Evolutionary conservation across 1,140 invertebrate species (phyloP).

Genomic region (Diabrotica undecimpunctata): DNA sequence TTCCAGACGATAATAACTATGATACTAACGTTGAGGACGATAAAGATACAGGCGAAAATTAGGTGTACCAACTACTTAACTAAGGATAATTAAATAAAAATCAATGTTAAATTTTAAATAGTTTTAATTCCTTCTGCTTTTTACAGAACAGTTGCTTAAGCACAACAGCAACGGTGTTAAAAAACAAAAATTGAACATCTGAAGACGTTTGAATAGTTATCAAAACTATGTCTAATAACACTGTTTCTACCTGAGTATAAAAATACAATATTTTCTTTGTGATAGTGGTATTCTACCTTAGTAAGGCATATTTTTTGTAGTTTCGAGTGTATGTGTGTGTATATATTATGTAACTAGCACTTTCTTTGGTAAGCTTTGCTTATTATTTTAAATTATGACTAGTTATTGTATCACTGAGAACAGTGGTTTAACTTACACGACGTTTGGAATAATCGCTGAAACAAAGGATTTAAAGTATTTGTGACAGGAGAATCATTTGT

Average conservation of each 20-base stretch:
- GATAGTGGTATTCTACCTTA: constrained; percentile 36
- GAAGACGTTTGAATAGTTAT: constrained; percentile 8
- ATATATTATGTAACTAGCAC: constrained; percentile 44
- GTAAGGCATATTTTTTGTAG: constrained; percentile 37
- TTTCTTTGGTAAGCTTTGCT: constrained; percentile 46
- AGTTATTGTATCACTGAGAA: constrained; percentile 46
- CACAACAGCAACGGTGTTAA: constrained; percentile 10
- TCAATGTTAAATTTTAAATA: not conserved
- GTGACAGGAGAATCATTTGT: too few relatives aligned
- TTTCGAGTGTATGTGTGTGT: constrained; percentile 30
- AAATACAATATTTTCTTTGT: constrained; percentile 41
- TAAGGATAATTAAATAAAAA: not conserved
- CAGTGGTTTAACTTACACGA: constrained; percentile 2
- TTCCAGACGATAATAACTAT: too few relatives aligned
- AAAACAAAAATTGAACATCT: constrained; percentile 6
- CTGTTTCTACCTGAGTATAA: constrained; percentile 44
- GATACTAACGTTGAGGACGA: too few relatives aligned
- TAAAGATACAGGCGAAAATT: too few relatives aligned
- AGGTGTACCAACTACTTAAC: too few relatives aligned
- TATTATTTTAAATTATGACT: constrained; percentile 42
- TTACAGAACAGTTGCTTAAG: constrained; percentile 11
- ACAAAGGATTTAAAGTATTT: constrained; percentile 7
- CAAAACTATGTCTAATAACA: constrained; percentile 26
- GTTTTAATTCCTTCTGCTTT: constrained; percentile 6
- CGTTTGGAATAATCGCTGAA: not conserved